Base-by-base conservation (phyloP, 1,140 invertebrate genomes). In the Nasonia longicornis region DNA sequence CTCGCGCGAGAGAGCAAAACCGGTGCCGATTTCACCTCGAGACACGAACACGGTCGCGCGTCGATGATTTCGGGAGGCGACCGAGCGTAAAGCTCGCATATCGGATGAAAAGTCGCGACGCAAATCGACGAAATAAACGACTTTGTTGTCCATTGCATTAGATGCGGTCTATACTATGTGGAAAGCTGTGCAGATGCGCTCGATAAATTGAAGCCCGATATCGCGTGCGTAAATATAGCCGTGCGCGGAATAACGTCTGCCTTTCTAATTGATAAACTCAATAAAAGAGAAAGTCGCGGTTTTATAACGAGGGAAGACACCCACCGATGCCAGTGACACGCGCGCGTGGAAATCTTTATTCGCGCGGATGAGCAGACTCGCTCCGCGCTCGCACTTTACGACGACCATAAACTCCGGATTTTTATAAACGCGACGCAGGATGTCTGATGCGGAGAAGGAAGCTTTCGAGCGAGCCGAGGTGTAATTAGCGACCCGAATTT, bases 221-320 rank as follows among this genome's bases (percentile, higher is more conserved):
- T 76, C 35, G 58, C 63, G n/a, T 6, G n/a, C 20, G 48, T 26
- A 22, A n/a, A 11, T 26, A 14, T 7, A 35, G 31, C 1, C 22
- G 1, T 29, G 26, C 1, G 26, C 26, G 52, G 29, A 52, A 58
- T 71, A 58, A 58, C 52, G 52, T 58, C 52, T 12, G 45, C 42
- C 67, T 71, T 71, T 71, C 77, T 78, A 78, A 71, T 78, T 71
- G 77, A 48, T 78, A 58, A 78, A 52, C 22, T 38, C 20, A 42
- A 29, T 69, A 48, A 77, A 29, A 31, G 67, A 77, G 66, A 76
- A 73, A 73, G 52, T n/a, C 20, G 52, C 20, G 20, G 52, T 58
- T 58, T 58, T 58, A n/a, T 58, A 58, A 58, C 20, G 14, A 58
- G 52, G 16, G 20, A 58, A 58, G 52, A 58, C 52, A 58, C 52